phyloP scores from a whole-genome alignment of 2,113 vertebrate species.

The Sylvietta virens region DNA sequence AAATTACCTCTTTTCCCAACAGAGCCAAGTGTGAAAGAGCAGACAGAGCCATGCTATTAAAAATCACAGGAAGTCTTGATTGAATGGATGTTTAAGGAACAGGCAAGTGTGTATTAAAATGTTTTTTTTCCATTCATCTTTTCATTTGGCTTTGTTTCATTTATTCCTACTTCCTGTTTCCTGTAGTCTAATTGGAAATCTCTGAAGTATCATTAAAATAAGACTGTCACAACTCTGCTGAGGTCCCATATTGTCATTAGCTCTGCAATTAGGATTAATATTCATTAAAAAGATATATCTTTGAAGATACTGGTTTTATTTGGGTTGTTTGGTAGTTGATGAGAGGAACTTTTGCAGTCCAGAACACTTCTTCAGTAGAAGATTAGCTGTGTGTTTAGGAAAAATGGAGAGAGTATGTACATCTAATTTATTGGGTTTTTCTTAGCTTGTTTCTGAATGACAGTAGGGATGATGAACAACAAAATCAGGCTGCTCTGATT shows the following conservation, averaged over 20 bases:
- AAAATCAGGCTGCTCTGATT: neutral
- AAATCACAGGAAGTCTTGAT: neutral
- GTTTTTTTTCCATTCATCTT: neutral
- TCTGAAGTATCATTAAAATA: constrained; percentile 8
- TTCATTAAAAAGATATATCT: neutral
- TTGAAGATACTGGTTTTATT: neutral
- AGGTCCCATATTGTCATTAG: neutral
- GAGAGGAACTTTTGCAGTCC: neutral
- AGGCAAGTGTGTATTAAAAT: neutral
- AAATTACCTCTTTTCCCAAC: neutral
- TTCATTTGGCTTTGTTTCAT: constrained; percentile 8
- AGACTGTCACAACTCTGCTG: neutral
- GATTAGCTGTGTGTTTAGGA: neutral
- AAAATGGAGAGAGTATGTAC: neutral
- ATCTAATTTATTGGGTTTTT: neutral
- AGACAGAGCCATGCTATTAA: neutral
- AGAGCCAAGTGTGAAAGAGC: neutral
- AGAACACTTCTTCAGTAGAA: neutral
- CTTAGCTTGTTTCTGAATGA: constrained; percentile 5
- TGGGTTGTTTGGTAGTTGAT: neutral
- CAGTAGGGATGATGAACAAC: neutral
- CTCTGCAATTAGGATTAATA: neutral
- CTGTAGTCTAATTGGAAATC: constrained; percentile 27
- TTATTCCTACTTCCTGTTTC: constrained; percentile 26
- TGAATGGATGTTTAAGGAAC: constrained; percentile 18